Evolutionary conservation across 2,113 vertebrate species (phyloP), one percentile per base, ranked within the genome.

Genomic region (Heterochromis multidens): DNA sequence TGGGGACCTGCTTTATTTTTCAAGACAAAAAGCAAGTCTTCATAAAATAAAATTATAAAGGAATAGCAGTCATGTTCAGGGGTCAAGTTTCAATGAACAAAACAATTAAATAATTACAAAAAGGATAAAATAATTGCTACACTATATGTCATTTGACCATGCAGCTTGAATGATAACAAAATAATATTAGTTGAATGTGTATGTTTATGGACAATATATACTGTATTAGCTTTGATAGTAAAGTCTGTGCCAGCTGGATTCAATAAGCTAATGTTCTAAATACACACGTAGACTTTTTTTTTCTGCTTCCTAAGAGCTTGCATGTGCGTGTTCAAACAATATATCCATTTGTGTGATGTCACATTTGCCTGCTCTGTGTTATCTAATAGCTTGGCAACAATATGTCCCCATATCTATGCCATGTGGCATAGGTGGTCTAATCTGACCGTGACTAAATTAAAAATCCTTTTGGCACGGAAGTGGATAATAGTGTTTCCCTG

Each of bases 361-460:
- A 86, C 77, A 59, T 81, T 46, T 88, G 90, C 88, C 85, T 84
- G 89, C 74, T 87, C 77, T 33, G 88, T 83, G 88, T 94, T 93
- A 94, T 83, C 88, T 91, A 93, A 94, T 91, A 87, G 77, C 84
- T 86, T 95, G 94, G 93, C 93, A 92, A 61, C 76, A 79, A 14
- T 77, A 54, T 67, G 46, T 84, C 72, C 52, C 80, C 86, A 86
- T 89, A 89, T 86, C 87, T 90, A 81, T 91, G 90, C 92, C 91
- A 92, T 92, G 90, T 92, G 91, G 81, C 81, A 90, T 46, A 61
- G 76, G 65, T 80, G 74, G 82, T 89, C 90, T 90, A 89, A 93
- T 92, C 91, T 93, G 82, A 91, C 90, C 81, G 54, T 84, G 89
- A 92, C 92, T 92, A 95, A 96, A 96, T 95, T 94, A 95, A 95